Conservation (phyloP, 1,140 invertebrate genomes). For the Penaeus vannamei region DNA sequence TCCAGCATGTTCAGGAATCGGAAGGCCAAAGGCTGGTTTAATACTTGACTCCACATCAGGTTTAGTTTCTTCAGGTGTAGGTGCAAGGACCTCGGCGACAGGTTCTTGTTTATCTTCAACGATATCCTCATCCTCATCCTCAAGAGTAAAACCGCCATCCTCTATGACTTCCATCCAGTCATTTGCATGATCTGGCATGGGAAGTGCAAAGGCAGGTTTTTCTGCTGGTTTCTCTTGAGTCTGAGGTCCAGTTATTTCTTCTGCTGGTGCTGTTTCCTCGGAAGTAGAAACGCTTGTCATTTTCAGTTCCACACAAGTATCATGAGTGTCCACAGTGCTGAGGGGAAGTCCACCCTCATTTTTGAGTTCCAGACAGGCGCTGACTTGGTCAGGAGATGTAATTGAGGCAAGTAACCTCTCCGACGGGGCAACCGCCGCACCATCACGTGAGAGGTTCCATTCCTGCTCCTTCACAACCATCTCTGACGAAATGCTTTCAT, state of each 20-base stretch:
- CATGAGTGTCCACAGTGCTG: too few species aligned
- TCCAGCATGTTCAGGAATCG: constrained; percentile 55
- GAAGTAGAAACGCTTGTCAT: too few species aligned
- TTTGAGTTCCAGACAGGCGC: constrained; percentile 2
- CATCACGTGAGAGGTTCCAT: not conserved
- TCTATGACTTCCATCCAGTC: constrained; percentile 4
- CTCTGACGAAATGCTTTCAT: not conserved
- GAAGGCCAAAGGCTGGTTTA: constrained; percentile 28
- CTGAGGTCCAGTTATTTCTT: not conserved
- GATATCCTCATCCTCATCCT: constrained; percentile 5
- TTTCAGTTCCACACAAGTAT: too few species aligned
- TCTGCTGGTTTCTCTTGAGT: not conserved
- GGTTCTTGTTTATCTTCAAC: not conserved
- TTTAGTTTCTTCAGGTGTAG: too few species aligned
- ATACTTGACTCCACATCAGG: too few species aligned
- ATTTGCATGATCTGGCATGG: not conserved
- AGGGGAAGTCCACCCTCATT: not conserved
- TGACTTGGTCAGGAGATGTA: not conserved
- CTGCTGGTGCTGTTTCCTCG: not conserved
- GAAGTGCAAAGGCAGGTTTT: not conserved
- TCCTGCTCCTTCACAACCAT: not conserved
- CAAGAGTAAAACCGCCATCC: constrained; percentile 31
- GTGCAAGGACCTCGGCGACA: not conserved
- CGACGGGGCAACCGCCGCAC: too few species aligned
- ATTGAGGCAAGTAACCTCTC: not conserved